Percentiles rank a stretch among this genome's conserved stretches.
These are phyloP conservation scores for Salpingus planirostris DNA, from an alignment of 2,888 invertebrate genomes.

Conservation along the genomic window DNA sequence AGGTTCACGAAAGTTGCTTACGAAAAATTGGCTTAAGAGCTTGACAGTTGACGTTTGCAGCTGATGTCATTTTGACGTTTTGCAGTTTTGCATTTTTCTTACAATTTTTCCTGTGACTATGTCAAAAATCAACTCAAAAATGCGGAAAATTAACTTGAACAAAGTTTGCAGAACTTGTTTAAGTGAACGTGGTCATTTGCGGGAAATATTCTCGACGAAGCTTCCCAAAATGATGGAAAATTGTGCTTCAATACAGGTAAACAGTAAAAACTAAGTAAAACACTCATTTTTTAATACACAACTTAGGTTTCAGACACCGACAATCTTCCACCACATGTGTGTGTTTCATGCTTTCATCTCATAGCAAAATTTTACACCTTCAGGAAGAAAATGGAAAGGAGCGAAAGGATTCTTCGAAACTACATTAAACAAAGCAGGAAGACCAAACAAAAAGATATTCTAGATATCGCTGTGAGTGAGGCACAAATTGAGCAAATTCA, in stretches of 20 bases:
- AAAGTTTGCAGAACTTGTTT: slow-evolving; percentile 35
- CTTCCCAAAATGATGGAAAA: slow-evolving; percentile 34
- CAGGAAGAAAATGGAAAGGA: slow-evolving; percentile 37
- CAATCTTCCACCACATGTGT: slow-evolving; percentile 38
- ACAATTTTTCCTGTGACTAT: background rate
- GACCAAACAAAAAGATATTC: slow-evolving; percentile 24
- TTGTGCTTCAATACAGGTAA: slow-evolving; percentile 33
- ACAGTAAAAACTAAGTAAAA: too few relatives aligned
- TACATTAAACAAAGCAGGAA: slow-evolving; percentile 21
- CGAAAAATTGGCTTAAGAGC: too few relatives aligned
- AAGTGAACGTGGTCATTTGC: slow-evolving; percentile 27
- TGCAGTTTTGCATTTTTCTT: too few relatives aligned
- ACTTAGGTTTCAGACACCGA: slow-evolving; percentile 35
- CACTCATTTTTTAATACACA: too few relatives aligned
- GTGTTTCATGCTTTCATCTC: slow-evolving; percentile 38
- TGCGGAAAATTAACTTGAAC: slow-evolving; percentile 23
- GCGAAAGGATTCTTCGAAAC: slow-evolving; percentile 33
- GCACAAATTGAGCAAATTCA: slow-evolving; percentile 28
- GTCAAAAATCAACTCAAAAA: slow-evolving; percentile 14
- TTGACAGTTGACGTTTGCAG: too few relatives aligned
- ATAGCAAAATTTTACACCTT: slow-evolving; percentile 39
- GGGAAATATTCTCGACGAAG: slow-evolving; percentile 29
- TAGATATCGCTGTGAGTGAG: slow-evolving; percentile 29
- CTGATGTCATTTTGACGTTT: too few relatives aligned
- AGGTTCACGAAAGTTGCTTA: too few relatives aligned